Conservation (phyloP, 2,113 vertebrate species). For the Eudyptes chrysolophus region DNA sequence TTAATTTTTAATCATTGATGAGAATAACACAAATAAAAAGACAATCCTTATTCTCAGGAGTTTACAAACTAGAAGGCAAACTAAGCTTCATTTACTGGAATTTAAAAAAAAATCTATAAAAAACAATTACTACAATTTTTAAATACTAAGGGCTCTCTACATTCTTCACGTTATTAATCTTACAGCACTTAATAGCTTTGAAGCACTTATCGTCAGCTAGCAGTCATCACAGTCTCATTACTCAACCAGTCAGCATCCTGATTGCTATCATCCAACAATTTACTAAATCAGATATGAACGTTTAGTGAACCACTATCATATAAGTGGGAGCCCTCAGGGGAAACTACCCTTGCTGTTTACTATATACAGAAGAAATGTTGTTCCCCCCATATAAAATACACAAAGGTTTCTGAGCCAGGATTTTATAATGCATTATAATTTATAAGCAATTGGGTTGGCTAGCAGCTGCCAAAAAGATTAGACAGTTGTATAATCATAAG, state of each 20-base stretch:
- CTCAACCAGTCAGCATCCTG: background rate
- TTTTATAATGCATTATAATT: background rate
- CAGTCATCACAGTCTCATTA: slow-evolving; percentile 43
- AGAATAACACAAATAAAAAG: background rate
- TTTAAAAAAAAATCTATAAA: background rate
- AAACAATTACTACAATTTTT: background rate
- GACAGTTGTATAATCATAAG: background rate
- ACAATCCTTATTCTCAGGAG: background rate
- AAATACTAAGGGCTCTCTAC: background rate
- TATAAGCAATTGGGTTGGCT: background rate
- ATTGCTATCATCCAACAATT: slow-evolving; percentile 35
- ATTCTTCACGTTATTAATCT: background rate
- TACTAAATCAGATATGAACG: slow-evolving; percentile 19
- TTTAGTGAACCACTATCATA: background rate
- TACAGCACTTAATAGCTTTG: background rate
- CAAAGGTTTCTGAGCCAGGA: background rate
- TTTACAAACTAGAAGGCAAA: background rate
- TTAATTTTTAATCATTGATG: background rate
- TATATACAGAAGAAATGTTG: background rate
- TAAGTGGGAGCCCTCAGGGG: background rate
- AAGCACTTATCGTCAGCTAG: background rate
- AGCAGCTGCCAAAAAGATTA: background rate
- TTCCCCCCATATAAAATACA: rapidly evolving
- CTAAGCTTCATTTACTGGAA: background rate
- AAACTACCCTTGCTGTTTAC: background rate